Evolutionary conservation across 2,113 vertebrate species (phyloP).

Genomic region (Carollia perspicillata): DNA sequence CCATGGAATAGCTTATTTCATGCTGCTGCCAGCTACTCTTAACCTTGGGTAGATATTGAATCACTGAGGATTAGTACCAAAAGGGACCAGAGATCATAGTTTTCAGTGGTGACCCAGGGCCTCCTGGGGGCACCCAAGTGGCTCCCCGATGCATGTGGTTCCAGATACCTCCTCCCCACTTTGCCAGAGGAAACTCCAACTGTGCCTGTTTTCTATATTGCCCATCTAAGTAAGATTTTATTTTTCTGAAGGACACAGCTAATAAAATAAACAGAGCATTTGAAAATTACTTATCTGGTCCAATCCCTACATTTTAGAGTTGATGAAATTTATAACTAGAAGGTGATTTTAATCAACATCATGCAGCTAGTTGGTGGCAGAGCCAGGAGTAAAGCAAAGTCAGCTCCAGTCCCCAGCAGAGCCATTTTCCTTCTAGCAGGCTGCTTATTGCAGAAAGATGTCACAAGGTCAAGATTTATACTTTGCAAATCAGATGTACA

Average conservation of each 20-base stretch:
- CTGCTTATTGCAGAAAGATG: conserved; percentile 14
- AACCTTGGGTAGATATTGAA: background rate
- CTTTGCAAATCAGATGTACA: background rate
- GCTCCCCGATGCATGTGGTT: background rate
- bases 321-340: background rate
- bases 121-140: no score
- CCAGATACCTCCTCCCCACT: background rate
- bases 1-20: background rate
- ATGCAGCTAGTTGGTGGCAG: background rate
- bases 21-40: background rate
- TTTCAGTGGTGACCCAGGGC: background rate
- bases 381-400: background rate
- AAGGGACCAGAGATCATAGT: background rate
- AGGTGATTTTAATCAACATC: background rate
- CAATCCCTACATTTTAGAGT: background rate
- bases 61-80: background rate
- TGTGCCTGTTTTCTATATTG: conserved; percentile 2
- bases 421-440: background rate
- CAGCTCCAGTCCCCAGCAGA: background rate
- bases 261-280: background rate
- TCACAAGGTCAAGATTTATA: background rate
- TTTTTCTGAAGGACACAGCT: background rate
- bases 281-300: background rate
- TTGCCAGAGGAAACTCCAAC: conserved; percentile 17
- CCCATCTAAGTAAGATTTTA: background rate